Evolutionary conservation across 1,140 invertebrate species (phyloP).

Genomic region (Leptinotarsa texana): DNA sequence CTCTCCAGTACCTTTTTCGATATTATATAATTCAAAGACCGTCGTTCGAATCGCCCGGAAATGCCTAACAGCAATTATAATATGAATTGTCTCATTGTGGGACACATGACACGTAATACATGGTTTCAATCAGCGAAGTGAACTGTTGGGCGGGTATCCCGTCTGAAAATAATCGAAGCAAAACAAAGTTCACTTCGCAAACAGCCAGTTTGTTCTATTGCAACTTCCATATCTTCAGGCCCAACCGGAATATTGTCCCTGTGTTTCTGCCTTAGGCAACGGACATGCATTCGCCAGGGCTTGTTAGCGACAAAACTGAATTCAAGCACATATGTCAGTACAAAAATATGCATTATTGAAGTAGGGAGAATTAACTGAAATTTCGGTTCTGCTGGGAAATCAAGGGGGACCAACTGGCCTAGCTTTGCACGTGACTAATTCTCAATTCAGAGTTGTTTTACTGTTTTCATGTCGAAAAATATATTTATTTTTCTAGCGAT

Average conservation of each 20-base stretch:
- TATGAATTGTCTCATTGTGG: background rate
- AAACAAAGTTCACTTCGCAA: background rate
- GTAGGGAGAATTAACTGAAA: too few relatives aligned
- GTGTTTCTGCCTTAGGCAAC: background rate
- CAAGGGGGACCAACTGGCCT: too few relatives aligned
- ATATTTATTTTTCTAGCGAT: too few relatives aligned
- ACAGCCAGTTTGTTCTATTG: conserved; percentile 8
- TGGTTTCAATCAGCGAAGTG: conserved; percentile 18
- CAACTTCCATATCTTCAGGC: conserved; percentile 5
- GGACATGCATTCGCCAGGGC: background rate
- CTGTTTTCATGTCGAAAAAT: too few relatives aligned
- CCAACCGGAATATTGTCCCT: background rate
- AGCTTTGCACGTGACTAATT: too few relatives aligned
- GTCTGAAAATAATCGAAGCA: background rate
- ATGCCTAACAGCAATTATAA: background rate
- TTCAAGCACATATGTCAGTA: background rate
- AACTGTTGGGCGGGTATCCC: conserved; percentile 4
- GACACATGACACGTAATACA: conserved; percentile 21
- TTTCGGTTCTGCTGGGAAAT: too few relatives aligned
- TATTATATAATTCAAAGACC: too few relatives aligned
- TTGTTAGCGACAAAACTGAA: background rate
- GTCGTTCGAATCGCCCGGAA: background rate
- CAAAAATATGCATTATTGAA: background rate
- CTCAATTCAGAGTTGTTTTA: too few relatives aligned
- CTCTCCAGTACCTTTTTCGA: too few relatives aligned